Base-by-base conservation (phyloP, 2,113 vertebrate species). In the Regulus satrapa region DNA sequence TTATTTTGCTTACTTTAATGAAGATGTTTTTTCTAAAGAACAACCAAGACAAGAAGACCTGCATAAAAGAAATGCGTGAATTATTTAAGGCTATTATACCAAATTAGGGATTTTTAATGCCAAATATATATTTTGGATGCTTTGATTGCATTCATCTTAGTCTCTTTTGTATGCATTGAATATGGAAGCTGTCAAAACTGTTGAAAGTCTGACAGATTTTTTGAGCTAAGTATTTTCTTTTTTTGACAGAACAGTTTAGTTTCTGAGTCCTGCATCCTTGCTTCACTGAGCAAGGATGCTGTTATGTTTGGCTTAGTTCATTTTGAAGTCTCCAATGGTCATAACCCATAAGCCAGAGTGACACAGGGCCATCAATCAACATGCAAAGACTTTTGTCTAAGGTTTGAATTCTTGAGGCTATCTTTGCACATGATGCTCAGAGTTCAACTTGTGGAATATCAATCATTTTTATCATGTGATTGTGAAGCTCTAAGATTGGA, bases 351-450 rank as follows among this genome's bases (percentile, higher is more conserved):
- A 88, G 97, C 85, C 92, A 94, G 96, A 98, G 95, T 98, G 98
- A 98, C 98, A 98, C 79, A 96, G 96, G 97, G 94, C 97, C 95
- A 98, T 99, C 98, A 97, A 98, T 98, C 98, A 98, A 90, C 66
- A 66, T 20, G 69, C 92, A 43, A 92, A 82, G 79, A 69, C 36
- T 64, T 91, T 92, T 89, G 85, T 83, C 76, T 92, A 48, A 66
- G 79, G 81, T 89, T 88, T 95, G 79, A 83, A 91, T 80, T 82
- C 76, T 46, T 52, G 45, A 80, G 59, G 34, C 36, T 88, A 32
- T 88, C 83, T 76, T 72, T 75, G 81, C 90, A 84, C 61, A 56
- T 63, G 75, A 54, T 85, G 67, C 76, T 94, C 82, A 93, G 69
- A 82, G 71, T 54, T 59, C 85, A 77, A 56, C 87, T 72, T 69